Base-by-base conservation (phyloP, 1,140 invertebrate genomes). In the Tetramorium simillimum region DNA sequence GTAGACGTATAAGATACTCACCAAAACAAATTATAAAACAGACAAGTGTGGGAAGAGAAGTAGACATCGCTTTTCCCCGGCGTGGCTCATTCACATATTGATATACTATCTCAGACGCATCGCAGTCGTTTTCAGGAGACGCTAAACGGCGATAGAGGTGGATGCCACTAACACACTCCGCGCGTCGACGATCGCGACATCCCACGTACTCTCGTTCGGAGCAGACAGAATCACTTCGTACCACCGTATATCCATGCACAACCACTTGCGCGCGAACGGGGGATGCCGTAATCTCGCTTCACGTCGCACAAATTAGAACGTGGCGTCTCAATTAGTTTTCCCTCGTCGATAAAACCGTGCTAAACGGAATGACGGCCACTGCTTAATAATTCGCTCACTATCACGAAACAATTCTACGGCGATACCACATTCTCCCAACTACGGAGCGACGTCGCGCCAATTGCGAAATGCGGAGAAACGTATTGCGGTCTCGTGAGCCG, bases 11-110 rank as follows among this genome's bases (percentile, higher is more conserved):
- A 14, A 0, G 4, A 14, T 37, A 93, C 94, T 93, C 82, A 94
- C 94, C 93, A 93, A 94, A 94, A 94, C 82, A 94, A 94, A 94
- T 91, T 76, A 94, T 93, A 93, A 94, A 92, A 90, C 86, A 93
- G 91, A 93, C 73, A 86, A 94, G 81, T 89, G 87, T 87, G 85
- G 91, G 90, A 92, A 92, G 91, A 92, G 89, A 91, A 91, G 93
- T 92, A 93, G 93, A 93, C 94, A 94, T 94, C 88, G 93, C 93
- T 94, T 92, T 85, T 90, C 88, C 82, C 81, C 73, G 88, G 76
- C 90, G 91, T 86, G 76, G 78, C 76, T 90, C 77, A 86, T 92
- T 93, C 91, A 93, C 91, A 93, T 93, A 87, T 63, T 90, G 85
- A 84, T 87, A 89, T 88, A 92, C 82, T 93, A 90, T 91, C 91